phyloP scores from a whole-genome alignment of 2,797 vertebrate species.

The Sebastes nivosus region DNA sequence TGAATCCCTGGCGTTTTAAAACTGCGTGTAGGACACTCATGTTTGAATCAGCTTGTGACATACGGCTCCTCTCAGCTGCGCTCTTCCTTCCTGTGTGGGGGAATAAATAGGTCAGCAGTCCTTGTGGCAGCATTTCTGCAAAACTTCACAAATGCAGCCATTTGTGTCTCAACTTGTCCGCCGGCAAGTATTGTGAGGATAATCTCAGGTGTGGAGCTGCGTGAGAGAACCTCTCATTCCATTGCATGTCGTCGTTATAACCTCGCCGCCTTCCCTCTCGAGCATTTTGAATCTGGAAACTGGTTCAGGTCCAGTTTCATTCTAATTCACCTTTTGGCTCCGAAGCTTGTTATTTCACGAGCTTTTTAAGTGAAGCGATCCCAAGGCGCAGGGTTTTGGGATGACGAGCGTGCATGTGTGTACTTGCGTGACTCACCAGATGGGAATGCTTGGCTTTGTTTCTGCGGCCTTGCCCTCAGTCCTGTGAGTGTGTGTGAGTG shows the following conservation, averaged over 20 bases:
- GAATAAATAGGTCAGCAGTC: slow-evolving; percentile 26
- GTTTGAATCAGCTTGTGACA: not conserved
- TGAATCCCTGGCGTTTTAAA: not conserved
- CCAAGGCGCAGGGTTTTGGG: slow-evolving; percentile 45
- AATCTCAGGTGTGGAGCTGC: slow-evolving; percentile 27
- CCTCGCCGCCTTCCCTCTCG: not conserved
- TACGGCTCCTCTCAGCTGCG: not conserved
- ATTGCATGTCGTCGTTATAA: slow-evolving; percentile 1
- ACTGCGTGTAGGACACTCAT: not conserved
- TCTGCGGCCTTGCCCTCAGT: slow-evolving; percentile 54
- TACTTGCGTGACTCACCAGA: slow-evolving; percentile 66
- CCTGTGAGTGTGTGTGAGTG: slow-evolving; percentile 6
- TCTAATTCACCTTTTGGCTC: slow-evolving; percentile 29
- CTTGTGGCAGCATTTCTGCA: not conserved
- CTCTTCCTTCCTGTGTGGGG: slow-evolving; percentile 1
- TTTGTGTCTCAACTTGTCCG: slow-evolving; percentile 64
- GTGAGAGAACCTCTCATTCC: slow-evolving; percentile 40
- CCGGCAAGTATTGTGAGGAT: slow-evolving; percentile 1
- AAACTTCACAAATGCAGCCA: slow-evolving; percentile 33
- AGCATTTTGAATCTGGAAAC: slow-evolving; percentile 4
- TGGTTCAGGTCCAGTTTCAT: not conserved
- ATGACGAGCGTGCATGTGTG: slow-evolving; percentile 54
- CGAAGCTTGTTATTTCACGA: slow-evolving; percentile 25
- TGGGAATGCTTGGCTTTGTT: slow-evolving; percentile 69
- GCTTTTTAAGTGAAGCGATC: slow-evolving; percentile 36